A percentile compares a stretch with the other conserved stretches of the same genome.
These are phyloP conservation scores for Palythoa heliodiscus DNA, from an alignment of 92 coral and sea anemone species.

Conservation along the genomic window DNA sequence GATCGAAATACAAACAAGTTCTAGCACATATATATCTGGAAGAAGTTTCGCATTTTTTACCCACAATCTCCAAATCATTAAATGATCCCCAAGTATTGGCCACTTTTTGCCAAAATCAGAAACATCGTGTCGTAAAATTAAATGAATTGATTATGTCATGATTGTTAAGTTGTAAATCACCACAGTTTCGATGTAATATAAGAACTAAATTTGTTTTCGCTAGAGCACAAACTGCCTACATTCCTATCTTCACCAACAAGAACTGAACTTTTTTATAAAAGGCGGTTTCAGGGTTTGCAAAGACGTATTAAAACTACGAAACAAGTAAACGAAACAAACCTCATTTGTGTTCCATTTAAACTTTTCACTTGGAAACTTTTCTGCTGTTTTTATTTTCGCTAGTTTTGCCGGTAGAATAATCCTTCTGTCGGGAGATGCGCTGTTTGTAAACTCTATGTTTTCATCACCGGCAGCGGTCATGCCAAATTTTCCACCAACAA, in stretches of 20 bases:
- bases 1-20: background rate
- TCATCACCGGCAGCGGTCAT: conserved; percentile 82
- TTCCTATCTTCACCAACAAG: conserved; percentile 4
- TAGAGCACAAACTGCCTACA: background rate
- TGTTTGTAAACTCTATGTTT: conserved; percentile 31
- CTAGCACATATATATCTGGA: background rate
- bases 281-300: conserved; percentile 19
- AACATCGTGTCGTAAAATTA: background rate
- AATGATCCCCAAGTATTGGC: background rate
- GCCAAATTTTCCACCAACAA: conserved; percentile 66
- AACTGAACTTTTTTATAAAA: background rate
- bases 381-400: conserved; percentile 84
- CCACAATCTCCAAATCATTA: background rate
- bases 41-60: background rate
- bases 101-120: background rate
- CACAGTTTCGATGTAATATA: background rate
- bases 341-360: conserved; percentile 88
- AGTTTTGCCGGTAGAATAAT: conserved; percentile 83
- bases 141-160: background rate
- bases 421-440: conserved; percentile 54
- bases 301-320: conserved; percentile 3
- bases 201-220: background rate
- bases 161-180: background rate
- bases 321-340: conserved; percentile 53
- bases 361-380: conserved; percentile 73